phyloP scores from a whole-genome alignment of 2,113 vertebrate genomes.

The Galeopterus variegatus region DNA sequence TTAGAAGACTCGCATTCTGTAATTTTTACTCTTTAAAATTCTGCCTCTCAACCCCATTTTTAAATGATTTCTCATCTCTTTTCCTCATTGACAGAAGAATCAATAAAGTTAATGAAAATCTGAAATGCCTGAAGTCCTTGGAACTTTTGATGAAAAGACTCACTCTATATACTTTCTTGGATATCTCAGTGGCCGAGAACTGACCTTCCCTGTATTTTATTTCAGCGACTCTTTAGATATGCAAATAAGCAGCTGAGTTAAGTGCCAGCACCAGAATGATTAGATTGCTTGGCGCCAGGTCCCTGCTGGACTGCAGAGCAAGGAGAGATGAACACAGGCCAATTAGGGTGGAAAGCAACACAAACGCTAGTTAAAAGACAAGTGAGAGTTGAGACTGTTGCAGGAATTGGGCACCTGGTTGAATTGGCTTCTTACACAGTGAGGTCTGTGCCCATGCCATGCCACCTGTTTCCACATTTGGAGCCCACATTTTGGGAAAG shows the following conservation, averaged over 20 bases:
- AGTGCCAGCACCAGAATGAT: slow-evolving; percentile 22
- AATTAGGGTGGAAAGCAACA: background rate
- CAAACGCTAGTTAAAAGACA: background rate
- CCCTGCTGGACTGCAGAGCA: slow-evolving; percentile 24
- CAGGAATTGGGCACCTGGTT: background rate
- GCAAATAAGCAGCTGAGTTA: slow-evolving; percentile 62
- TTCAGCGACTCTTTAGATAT: slow-evolving; percentile 61
- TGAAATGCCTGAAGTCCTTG: slow-evolving; percentile 30
- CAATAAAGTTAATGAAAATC: slow-evolving; percentile 70
- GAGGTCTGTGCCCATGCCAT: background rate
- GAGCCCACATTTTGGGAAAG: background rate
- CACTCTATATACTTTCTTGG: background rate
- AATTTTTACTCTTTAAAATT: slow-evolving; percentile 66
- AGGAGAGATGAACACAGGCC: background rate
- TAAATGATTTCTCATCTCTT: slow-evolving; percentile 73
- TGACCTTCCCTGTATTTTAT: slow-evolving; percentile 63
- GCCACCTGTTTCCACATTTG: background rate
- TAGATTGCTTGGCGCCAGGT: background rate
- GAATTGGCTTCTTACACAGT: background rate
- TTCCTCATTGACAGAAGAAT: slow-evolving; percentile 60
- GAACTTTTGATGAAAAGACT: slow-evolving; percentile 37
- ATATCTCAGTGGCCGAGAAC: slow-evolving; percentile 26
- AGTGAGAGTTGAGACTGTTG: background rate
- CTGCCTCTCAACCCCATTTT: slow-evolving; percentile 31
- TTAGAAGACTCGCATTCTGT: background rate